Evolutionary conservation across 2,797 vertebrate genomes (phyloP).

Genomic region (Diplodus puntazzo): DNA sequence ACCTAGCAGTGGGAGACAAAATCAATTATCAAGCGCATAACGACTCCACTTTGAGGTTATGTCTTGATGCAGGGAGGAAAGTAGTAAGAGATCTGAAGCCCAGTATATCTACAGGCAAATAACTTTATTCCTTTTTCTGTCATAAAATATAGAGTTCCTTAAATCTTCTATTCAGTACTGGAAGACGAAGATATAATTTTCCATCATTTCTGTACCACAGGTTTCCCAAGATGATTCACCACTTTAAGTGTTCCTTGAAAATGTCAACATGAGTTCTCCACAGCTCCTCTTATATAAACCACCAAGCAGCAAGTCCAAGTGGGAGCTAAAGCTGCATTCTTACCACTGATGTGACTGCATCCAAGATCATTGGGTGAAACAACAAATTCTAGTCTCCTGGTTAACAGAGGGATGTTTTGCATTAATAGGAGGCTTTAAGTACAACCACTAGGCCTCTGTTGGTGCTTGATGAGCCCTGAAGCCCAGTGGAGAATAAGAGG

Average conservation of each 20-base stretch:
- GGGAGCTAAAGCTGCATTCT: conserved; percentile 45
- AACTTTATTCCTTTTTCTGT: no score
- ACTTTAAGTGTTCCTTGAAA: conserved; percentile 35
- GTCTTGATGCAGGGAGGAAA: no score
- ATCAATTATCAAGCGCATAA: no score
- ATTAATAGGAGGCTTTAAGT: conserved; percentile 55
- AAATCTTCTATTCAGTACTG: not conserved
- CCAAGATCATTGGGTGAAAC: conserved; percentile 64
- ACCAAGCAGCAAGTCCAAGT: conserved; percentile 37
- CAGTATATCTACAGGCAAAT: no score
- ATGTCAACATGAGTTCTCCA: conserved; percentile 37
- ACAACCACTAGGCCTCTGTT: conserved; percentile 28
- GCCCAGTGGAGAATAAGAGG: conserved; percentile 34
- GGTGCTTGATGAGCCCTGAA: conserved; percentile 38
- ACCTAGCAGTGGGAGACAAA: no score
- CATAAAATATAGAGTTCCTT: no score
- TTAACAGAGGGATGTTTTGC: conserved; percentile 60
- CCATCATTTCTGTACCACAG: conserved; percentile 7
- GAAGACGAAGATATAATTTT: conserved; percentile 5
- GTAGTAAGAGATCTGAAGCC: no score
- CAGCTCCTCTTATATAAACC: not conserved
- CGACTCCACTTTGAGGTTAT: no score
- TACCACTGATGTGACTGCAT: conserved; percentile 32
- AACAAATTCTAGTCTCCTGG: conserved; percentile 46
- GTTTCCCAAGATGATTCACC: conserved; percentile 34